Percentiles rank a stretch among this genome's conserved stretches.
phyloP scores from a whole-genome alignment of 2,113 vertebrate species.

The Accipiter virgatus region DNA sequence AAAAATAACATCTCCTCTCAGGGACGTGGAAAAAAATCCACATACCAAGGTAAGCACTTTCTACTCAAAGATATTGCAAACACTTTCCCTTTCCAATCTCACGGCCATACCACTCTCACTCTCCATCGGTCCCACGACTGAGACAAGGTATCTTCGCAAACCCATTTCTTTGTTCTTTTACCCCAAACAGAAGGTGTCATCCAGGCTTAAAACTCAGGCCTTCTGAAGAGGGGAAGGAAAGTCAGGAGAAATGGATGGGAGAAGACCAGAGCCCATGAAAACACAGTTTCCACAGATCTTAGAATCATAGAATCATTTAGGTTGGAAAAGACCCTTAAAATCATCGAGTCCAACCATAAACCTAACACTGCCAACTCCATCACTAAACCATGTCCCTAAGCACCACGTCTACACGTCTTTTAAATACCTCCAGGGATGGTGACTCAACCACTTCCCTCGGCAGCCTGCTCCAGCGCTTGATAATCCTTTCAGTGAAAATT shows the following conservation, averaged over 20 bases:
- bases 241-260: not conserved
- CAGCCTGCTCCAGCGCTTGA: not conserved
- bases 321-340: not conserved
- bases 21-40: not conserved
- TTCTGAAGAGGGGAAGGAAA: not conserved
- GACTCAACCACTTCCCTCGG: not conserved
- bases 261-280: not conserved
- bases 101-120: no score
- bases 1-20: not conserved
- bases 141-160: not conserved
- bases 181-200: not conserved
- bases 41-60: not conserved
- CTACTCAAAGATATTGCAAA: not conserved
- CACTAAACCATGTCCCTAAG: not conserved
- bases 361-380: not conserved
- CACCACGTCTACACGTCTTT: rapidly evolving
- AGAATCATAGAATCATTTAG: not conserved
- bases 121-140: no score
- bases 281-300: not conserved
- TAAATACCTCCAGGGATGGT: not conserved
- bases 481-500: not conserved
- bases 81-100: not conserved
- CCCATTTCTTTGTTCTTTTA: not conserved
- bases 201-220: not conserved
- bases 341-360: not conserved